phyloP scores from a whole-genome alignment of 2,797 vertebrate species.

The Discoglossus pictus region DNA sequence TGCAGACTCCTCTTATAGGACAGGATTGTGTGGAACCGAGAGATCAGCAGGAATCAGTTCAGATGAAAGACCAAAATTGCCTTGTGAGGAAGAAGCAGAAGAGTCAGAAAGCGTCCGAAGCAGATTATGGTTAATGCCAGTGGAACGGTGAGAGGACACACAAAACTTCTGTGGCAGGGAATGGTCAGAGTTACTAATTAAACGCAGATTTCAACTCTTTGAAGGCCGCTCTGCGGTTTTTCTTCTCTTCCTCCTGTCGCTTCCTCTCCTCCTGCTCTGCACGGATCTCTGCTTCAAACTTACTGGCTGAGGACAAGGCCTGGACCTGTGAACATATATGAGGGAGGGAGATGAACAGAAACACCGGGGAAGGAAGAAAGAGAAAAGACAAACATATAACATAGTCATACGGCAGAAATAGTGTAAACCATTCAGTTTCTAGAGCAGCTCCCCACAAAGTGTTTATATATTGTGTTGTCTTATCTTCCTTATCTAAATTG shows the following conservation, averaged over 20 bases:
- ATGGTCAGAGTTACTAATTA: constrained; percentile 64
- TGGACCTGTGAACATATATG: constrained; percentile 72
- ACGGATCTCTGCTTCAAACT: constrained; percentile 90
- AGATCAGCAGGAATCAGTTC: no score
- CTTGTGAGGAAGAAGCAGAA: no score
- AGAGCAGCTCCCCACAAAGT: no score
- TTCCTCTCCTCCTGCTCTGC: constrained; percentile 89
- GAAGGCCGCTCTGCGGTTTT: constrained; percentile 86
- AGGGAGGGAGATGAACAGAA: not conserved
- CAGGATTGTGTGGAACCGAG: no score
- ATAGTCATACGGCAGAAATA: not conserved
- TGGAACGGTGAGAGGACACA: constrained; percentile 10
- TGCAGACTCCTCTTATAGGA: no score
- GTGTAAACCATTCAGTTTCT: no score
- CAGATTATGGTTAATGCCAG: not conserved
- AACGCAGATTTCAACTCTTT: constrained; percentile 89
- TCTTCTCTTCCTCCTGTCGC: constrained; percentile 81
- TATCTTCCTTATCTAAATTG: no score
- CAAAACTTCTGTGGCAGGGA: constrained; percentile 28
- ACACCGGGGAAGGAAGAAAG: not conserved
- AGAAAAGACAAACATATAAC: not conserved
- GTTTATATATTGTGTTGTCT: no score
- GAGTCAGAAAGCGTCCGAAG: constrained; percentile 1
- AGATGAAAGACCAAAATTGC: no score
- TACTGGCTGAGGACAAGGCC: constrained; percentile 83